These are phyloP conservation scores for Bombus sibiricus DNA, from an alignment of 1,140 invertebrate species.

Conservation along the genomic window DNA sequence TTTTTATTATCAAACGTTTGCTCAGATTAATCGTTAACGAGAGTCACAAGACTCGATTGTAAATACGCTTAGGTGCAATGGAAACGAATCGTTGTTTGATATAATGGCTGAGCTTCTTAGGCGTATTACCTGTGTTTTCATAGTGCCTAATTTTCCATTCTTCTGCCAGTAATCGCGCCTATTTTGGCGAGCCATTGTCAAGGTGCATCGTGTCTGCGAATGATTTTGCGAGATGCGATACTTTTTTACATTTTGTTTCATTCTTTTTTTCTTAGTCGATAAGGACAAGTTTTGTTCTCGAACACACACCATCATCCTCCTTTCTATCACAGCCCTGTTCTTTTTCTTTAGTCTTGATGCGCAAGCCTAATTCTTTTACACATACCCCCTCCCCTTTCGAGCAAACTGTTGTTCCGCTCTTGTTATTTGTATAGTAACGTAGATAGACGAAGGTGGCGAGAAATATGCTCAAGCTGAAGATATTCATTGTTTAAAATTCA, in stretches of 20 bases:
- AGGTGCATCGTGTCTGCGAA: slow-evolving; percentile 40
- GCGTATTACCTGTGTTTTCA: slow-evolving; percentile 37
- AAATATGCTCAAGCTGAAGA: slow-evolving; percentile 42
- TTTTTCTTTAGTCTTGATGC: slow-evolving; percentile 25
- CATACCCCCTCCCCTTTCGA: neutral
- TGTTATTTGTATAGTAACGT: slow-evolving; percentile 44
- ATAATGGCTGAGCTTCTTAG: slow-evolving; percentile 45
- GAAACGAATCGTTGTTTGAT: slow-evolving; percentile 32
- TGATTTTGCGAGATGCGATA: slow-evolving; percentile 21
- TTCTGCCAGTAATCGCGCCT: slow-evolving; percentile 21
- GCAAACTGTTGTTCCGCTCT: slow-evolving; percentile 33
- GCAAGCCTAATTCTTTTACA: slow-evolving; percentile 20
- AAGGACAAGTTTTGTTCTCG: neutral
- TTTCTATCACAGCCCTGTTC: neutral
- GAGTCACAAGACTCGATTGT: neutral
- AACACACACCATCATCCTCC: neutral
- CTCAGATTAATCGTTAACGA: neutral
- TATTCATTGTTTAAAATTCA: slow-evolving; percentile 25
- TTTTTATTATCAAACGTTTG: neutral
- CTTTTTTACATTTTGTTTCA: neutral
- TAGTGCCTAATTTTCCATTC: slow-evolving; percentile 43
- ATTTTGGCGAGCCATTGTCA: neutral
- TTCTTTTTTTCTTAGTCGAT: neutral
- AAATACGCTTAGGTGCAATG: slow-evolving; percentile 51
- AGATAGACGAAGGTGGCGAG: slow-evolving; percentile 46